Percentiles rank a stretch among this genome's conserved stretches.
phyloP scores from a whole-genome alignment of 2,113 vertebrate species.

The Trogon surrucura region DNA sequence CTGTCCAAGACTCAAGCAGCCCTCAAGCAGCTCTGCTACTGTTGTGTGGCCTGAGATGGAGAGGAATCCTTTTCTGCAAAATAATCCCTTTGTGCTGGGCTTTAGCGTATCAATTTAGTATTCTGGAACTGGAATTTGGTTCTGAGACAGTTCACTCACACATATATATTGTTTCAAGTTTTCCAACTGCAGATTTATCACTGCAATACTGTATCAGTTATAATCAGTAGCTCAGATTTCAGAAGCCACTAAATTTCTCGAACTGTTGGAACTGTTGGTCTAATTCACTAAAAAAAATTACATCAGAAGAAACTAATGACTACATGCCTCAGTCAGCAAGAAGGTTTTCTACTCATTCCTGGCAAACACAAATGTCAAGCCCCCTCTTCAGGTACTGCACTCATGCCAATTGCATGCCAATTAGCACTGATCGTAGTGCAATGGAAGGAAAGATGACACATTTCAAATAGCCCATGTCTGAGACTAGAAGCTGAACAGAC shows the following conservation, averaged over 20 bases:
- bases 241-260: background rate
- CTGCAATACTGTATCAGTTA: background rate
- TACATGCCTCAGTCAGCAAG: background rate
- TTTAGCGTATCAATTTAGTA: background rate
- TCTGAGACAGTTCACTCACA: background rate
- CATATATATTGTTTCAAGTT: background rate
- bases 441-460: background rate
- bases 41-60: background rate
- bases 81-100: background rate
- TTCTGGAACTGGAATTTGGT: background rate
- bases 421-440: background rate
- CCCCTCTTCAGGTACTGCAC: background rate
- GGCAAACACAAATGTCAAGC: background rate
- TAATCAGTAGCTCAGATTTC: background rate
- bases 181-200: background rate
- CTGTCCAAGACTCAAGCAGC: background rate
- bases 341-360: background rate
- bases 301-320: background rate
- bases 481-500: background rate
- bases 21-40: background rate
- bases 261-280: background rate
- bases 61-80: background rate
- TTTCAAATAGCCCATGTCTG: background rate
- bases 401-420: accelerated
- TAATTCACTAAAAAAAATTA: background rate